Evolutionary conservation across 2,113 vertebrate genomes (phyloP).

Genomic region (Aviceda subcristata): DNA sequence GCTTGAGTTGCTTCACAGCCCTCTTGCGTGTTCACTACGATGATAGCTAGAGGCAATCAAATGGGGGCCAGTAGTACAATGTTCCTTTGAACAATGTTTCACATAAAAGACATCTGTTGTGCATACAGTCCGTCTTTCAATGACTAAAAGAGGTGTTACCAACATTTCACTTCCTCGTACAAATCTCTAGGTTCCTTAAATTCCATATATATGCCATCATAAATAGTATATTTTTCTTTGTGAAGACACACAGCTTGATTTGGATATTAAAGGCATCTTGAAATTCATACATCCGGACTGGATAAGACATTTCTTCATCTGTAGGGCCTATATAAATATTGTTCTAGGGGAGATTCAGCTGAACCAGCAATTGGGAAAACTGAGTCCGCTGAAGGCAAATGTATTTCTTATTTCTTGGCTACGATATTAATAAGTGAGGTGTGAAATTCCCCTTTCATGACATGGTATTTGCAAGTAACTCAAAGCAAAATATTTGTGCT

Average conservation of each 20-base stretch:
- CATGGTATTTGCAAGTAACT: constrained; percentile 15
- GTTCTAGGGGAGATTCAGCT: constrained; percentile 44
- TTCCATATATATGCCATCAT: constrained; percentile 23
- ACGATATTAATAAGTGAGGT: constrained; percentile 52
- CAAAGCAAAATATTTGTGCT: constrained; percentile 41
- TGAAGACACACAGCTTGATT: constrained; percentile 51
- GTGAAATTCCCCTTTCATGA: constrained; percentile 23
- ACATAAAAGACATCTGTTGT: constrained; percentile 40
- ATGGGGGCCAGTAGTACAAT: not conserved
- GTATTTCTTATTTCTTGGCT: constrained; percentile 37
- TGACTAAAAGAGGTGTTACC: constrained; percentile 17
- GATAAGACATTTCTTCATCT: constrained; percentile 44
- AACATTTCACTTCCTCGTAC: constrained; percentile 50
- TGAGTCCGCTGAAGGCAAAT: constrained; percentile 11
- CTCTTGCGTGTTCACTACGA: not conserved
- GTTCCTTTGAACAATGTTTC: not conserved
- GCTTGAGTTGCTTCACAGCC: not conserved
- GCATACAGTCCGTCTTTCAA: not conserved
- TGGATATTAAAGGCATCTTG: constrained; percentile 44
- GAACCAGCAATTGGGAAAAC: constrained; percentile 57
- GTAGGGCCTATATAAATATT: constrained; percentile 58
- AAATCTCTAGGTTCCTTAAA: constrained; percentile 43
- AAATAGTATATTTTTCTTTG: constrained; percentile 43
- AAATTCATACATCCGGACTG: constrained; percentile 44
- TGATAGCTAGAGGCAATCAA: not conserved